Base-by-base conservation (phyloP, 2,797 vertebrate genomes). In the Valencia hispanica region DNA sequence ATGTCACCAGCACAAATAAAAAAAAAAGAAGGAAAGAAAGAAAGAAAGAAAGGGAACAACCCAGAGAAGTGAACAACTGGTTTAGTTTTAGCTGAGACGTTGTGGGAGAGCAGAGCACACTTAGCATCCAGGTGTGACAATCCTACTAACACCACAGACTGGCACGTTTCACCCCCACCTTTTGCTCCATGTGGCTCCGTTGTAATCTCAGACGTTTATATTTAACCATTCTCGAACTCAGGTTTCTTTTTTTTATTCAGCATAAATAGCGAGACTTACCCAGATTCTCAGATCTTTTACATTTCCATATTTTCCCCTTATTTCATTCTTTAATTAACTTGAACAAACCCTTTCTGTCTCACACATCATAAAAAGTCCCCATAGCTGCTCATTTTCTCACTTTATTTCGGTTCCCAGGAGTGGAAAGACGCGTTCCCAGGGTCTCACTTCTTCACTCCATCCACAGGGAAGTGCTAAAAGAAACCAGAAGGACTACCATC, bases 321-420 rank as follows among this genome's bases (percentile, higher is more conserved):
- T 22, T n/a, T 48, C n/a, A 3, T 32, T 43, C 22, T 1, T 34
- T 88, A 77, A 14, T 8, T 61, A 48, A 48, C 20, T 77, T 7
- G 43, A 70, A 55, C 72, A 45, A 86, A 47, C 84, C 89, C 90
- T 41, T 22, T 77, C 82, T 72, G 76, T 75, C 75, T 92, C 89
- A 84, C 94, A 94, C 91, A 0, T 91, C 89, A 90, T 92, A 92
- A 94, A 93, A 81, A 25, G 73, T 51, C 45, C 65, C 41, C 41
- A 2, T 5, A 77, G 81, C 70, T 83, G 86, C 75, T 70, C 80
- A 12, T 43, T 85, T 91, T 92, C 87, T 92, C 93, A 93, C 94
- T 86, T 91, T 61, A 51, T 17, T 32, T 79, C 81, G 57, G 82
- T 94, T 94, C 91, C 92, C 93, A 93, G 87, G 91, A 88, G 86